Evolutionary conservation across 2,888 invertebrate species (phyloP), one percentile per base, ranked within the genome.

Genomic region (Arge pagana): DNA sequence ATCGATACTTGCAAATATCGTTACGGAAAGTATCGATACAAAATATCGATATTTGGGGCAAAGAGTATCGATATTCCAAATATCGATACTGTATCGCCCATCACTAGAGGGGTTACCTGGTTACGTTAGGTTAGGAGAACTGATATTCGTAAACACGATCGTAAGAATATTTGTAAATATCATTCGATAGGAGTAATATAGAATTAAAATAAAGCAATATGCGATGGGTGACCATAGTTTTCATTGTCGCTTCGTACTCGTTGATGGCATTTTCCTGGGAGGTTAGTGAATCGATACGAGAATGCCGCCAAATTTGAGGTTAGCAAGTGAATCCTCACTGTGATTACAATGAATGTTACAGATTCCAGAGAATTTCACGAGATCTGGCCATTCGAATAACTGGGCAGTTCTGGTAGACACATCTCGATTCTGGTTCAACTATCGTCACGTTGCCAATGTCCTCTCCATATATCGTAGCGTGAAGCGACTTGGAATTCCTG

Each of bases 391-490:
- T 72, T 96, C 97, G 0, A 99, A 99, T 74, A 99, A 99, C 77
- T 99, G 99, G 99, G 99, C 99, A 0, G 97, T 99, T 10, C 78
- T 99, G 49, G 98, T 99, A 0, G 98, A 98, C 76, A 98, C 98
- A 0, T 98, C 97, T 1, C 81, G 98, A 51, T 99, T 99, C 78
- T 99, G 99, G 99, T 99, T 99, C 74, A 99, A 99, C 77, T 99
- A 99, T 77, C 86, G 99, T 4, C 99, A 99, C 85, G 96, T 98
- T 23, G 97, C 99, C 3, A 99, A 99, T 77, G 98, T 98, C 0
- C 78, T 99, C 13, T 99, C 98, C 0, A 94, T 99, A 57, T 99
- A 99, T 74, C 85, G 97, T 8, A 96, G 96, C 72, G 96, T 99
- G 0, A 99, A 99, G 78, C 83, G 98, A 11, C 81, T 99, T 3